Evolutionary conservation across 2,797 vertebrate genomes (phyloP), one percentile per base, ranked within the genome.

Genomic region (Helicolenus hilgendorfi): DNA sequence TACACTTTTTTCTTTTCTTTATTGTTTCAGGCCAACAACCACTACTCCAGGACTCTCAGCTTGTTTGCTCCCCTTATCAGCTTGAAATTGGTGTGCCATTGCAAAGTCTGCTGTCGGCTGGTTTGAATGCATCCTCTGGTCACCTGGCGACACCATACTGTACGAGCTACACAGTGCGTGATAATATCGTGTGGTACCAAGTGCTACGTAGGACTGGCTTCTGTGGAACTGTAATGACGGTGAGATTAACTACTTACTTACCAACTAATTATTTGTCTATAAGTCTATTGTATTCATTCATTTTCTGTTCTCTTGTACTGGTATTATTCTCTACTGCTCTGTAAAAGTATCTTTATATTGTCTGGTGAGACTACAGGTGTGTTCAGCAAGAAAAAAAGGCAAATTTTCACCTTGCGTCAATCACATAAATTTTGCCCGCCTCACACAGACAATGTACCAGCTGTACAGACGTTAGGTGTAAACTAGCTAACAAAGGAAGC

Each of bases 151-250:
- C 9, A 7, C 20, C 45, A 14, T 10, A 29, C 13, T 65, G 60
- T 18, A 29, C 26, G 8, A 31, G 3, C 33, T 31, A 72, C 24
- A 38, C 3, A 35, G 7, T 63, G n/a, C 41, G 1, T 35, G 22
- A 53, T 27, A 35, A 13, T 8, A 13, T 27, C 31, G 53, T 69
- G 35, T 78, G 20, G 55, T 69, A 29, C 14, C n/a, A 36, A n/a
- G 56, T 59, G 9, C 6, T 11, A 36, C 41, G 59, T n/a, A 18
- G 1, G 11, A 24, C 68, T 64, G 59, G 6, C n/a, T 6, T 26
- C 26, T 70, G 77, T 20, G 65, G 67, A 49, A 79, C 27, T 49
- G 24, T 27, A 38, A 4, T 77, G 18, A 68, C 0, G 75, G 75
- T 73, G 24, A 38, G 36, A 38, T 38, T 38, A 4, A 38, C 36